Evolutionary conservation across 2,888 invertebrate genomes (phyloP), one percentile per base, ranked within the genome.

Genomic region (Chloroclysta siterata): DNA sequence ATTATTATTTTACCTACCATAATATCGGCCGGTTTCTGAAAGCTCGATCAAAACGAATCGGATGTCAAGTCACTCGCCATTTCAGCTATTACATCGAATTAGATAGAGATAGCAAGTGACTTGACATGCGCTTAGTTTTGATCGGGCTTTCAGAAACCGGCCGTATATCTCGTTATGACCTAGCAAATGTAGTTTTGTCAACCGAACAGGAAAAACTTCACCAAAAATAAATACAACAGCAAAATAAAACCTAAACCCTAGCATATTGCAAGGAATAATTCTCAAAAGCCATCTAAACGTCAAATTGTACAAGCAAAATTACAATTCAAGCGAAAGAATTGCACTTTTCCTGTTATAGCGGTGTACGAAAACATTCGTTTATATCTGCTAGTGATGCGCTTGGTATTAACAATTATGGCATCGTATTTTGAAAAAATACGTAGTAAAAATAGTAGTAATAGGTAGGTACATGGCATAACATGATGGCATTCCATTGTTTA

Each of bases 251-350:
- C 47, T n/a, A 69, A 59, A 63, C 66, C 63, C 62, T 60, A 71
- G 75, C 77, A 79, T 81, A 83, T 81, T 83, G 79, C 78, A 57
- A 42, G 61, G 46, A 48, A 71, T 70, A 71, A 69, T 64, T 82
- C 83, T 74, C 57, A 64, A 75, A 71, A 76, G 74, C 81, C 80
- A 87, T 88, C 80, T 82, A 82, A 80, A 83, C 80, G 87, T 85
- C 85, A 87, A 81, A 83, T 84, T 78, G 82, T 82, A 83, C 80
- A 72, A 75, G 78, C 77, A 76, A 81, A 83, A 87, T 88, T 83
- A 85, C 83, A 85, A 80, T 83, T 81, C 78, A 73, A 80, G 75
- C 81, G 77, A 81, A 70, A 84, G 88, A 89, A 88, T 88, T 84
- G 85, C 80, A 75, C 71, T 72, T 69, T 69, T 70, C 79, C 82